Evolutionary conservation across 2,888 invertebrate species (phyloP).

Genomic region (Harpagoxenus sublaevis): DNA sequence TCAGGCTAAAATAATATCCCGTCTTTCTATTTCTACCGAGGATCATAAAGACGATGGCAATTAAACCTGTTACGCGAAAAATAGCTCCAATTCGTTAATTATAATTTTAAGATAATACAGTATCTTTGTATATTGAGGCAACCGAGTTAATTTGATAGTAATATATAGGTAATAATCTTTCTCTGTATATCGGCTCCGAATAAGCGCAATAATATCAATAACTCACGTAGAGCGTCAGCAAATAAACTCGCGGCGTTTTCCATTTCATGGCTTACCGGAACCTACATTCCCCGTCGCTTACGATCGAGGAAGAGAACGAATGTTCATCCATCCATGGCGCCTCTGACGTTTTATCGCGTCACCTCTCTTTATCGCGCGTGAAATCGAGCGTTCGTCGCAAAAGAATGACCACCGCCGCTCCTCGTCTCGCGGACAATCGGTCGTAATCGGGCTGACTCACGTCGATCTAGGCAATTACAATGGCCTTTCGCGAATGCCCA

Average conservation of each 20-base stretch:
- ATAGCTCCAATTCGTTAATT: background rate
- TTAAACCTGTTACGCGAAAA: background rate
- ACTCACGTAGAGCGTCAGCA: background rate
- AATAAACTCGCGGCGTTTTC: slow-evolving; percentile 6
- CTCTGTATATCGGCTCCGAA: background rate
- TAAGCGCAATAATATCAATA: background rate
- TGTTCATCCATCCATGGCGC: slow-evolving; percentile 7
- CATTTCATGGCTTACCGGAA: slow-evolving; percentile 23
- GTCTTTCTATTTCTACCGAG: background rate
- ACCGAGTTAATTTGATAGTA: background rate
- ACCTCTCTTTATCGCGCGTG: slow-evolving; percentile 37
- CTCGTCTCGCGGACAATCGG: slow-evolving; percentile 36
- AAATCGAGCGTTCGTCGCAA: slow-evolving; percentile 42
- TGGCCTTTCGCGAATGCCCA: slow-evolving; percentile 48
- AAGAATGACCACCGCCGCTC: slow-evolving; percentile 24
- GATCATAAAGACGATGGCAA: background rate
- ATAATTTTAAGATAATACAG: background rate
- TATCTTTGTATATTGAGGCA: background rate
- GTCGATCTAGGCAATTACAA: slow-evolving; percentile 67
- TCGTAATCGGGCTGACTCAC: slow-evolving; percentile 69
- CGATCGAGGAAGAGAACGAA: slow-evolving; percentile 16
- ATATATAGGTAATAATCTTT: background rate
- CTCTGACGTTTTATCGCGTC: slow-evolving; percentile 30
- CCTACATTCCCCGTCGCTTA: slow-evolving; percentile 17
- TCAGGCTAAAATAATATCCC: slow-evolving; percentile 6